Evolutionary conservation across 2,797 vertebrate species (phyloP).

Genomic region (Glyptemys insculpta): DNA sequence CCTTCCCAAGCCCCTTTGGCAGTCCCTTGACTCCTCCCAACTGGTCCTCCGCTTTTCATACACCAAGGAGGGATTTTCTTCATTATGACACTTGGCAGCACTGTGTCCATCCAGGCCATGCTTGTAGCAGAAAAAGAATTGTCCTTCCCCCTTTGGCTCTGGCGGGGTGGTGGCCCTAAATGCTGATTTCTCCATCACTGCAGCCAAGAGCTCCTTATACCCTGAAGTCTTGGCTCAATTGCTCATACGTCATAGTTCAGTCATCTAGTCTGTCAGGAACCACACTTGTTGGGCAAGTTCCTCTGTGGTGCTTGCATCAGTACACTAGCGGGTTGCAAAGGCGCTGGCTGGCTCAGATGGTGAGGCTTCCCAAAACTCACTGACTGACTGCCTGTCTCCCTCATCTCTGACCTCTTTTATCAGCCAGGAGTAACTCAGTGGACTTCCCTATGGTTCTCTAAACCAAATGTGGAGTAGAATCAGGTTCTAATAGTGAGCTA

Average conservation of each 20-base stretch:
- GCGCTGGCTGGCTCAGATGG: not conserved
- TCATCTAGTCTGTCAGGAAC: not conserved
- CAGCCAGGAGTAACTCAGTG: not conserved
- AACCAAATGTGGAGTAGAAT: not conserved
- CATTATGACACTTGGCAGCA: not conserved
- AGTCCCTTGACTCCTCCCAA: not conserved
- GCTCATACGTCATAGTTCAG: not conserved
- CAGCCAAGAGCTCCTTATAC: not conserved
- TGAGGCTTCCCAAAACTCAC: not conserved
- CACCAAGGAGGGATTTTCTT: not conserved
- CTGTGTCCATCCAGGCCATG: not conserved
- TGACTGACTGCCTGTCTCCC: not conserved
- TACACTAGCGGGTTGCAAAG: not conserved
- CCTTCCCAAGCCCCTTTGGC: not conserved
- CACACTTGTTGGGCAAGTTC: not conserved
- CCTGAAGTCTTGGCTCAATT: not conserved
- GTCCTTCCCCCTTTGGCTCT: no score
- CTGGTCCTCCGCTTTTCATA: not conserved
- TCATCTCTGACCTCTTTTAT: not conserved
- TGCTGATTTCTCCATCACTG: not conserved
- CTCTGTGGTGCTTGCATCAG: not conserved
- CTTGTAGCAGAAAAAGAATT: not conserved
- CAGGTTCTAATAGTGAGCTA: not conserved
- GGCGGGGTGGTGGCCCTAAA: not conserved
- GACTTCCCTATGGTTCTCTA: not conserved